These are phyloP conservation scores for Indicator indicator DNA, from an alignment of 2,113 vertebrate species.

Conservation along the genomic window DNA sequence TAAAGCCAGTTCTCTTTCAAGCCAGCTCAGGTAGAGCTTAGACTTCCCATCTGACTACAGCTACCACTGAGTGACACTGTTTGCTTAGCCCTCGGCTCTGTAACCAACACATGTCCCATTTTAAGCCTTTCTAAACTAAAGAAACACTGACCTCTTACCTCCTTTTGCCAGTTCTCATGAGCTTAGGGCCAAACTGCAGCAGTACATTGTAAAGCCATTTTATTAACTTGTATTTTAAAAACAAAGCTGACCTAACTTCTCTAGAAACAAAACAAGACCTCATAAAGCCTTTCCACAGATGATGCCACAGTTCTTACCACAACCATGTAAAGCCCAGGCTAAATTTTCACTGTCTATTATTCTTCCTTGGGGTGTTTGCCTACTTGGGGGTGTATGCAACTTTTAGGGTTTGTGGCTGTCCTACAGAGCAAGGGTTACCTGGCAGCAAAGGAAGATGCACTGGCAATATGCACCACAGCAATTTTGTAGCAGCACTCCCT, in stretches of 20 bases:
- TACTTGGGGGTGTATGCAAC: accelerated
- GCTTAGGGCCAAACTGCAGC: not conserved
- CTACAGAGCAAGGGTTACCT: not conserved
- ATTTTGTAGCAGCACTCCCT: not conserved
- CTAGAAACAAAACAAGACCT: not conserved
- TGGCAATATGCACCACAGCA: not conserved
- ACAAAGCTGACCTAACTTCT: not conserved
- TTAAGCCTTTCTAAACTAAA: not conserved
- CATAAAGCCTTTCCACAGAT: accelerated
- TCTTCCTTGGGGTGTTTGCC: not conserved
- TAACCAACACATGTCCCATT: not conserved
- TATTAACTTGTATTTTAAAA: not conserved
- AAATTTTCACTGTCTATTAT: not conserved
- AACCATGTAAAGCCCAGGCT: not conserved
- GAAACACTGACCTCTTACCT: not conserved
- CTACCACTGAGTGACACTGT: not conserved
- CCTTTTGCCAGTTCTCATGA: not conserved
- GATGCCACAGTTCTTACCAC: not conserved
- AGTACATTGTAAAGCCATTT: not conserved
- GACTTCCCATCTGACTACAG: not conserved
- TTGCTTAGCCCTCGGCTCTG: not conserved
- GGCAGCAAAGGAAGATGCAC: not conserved
- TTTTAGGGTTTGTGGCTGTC: not conserved
- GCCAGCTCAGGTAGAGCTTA: not conserved
- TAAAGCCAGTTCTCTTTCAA: not conserved